These are phyloP conservation scores for Pachyseris speciosa DNA, from an alignment of 64 coral and sea anemone genomes.

Conservation along the genomic window DNA sequence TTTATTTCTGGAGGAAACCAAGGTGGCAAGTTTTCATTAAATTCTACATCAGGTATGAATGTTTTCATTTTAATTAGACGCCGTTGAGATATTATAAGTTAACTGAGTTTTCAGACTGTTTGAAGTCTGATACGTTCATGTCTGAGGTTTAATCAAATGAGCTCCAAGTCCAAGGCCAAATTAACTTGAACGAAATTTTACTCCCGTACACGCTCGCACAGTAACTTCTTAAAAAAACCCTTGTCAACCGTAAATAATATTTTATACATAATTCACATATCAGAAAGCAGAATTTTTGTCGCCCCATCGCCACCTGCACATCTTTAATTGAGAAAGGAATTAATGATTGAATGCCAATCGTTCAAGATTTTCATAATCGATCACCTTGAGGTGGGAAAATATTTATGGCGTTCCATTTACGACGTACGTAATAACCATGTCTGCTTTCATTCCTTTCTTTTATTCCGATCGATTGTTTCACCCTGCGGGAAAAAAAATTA, in stretches of 20 bases:
- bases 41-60: conserved; percentile 30
- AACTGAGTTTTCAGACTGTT: background rate
- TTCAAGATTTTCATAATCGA: background rate
- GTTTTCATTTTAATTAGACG: conserved; percentile 15
- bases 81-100: background rate
- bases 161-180: background rate
- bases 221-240: background rate
- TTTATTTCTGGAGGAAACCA: conserved; percentile 69
- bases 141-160: background rate
- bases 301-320: background rate
- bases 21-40: conserved; percentile 59
- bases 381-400: background rate
- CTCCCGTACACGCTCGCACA: no score
- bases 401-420: background rate
- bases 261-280: conserved; percentile 26
- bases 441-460: no score
- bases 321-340: background rate
- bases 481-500: background rate
- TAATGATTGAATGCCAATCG: conserved; percentile 11
- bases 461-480: background rate
- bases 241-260: background rate
- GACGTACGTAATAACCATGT: background rate
- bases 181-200: background rate
- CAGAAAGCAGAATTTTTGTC: background rate
- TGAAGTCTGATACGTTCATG: background rate